Base-by-base conservation (phyloP, 2,888 invertebrate genomes). In the Yponomeuta cagnagella region DNA sequence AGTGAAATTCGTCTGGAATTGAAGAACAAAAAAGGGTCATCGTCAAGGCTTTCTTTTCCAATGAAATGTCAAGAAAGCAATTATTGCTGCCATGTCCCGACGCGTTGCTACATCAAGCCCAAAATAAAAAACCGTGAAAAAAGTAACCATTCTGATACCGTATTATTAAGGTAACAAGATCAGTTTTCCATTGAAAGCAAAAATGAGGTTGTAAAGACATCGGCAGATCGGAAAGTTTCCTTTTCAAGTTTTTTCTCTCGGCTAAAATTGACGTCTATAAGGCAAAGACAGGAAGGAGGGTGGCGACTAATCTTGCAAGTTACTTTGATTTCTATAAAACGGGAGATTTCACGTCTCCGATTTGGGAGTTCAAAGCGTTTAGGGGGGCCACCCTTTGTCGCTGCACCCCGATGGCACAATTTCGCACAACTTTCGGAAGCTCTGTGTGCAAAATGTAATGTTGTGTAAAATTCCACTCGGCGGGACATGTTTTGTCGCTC, bases 241-340 rank as follows among this genome's bases (percentile, higher is more conserved):
- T 58, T 58, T 58, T 15, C 12, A 58, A 3, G 12, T 58, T 58
- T 58, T 58, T 58, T 58, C 15, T 15, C 12, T 15, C 15, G 52
- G 15, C 52, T 43, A 67, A 67, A 67, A 33, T 67, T n/a, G 67
- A 33, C 33, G 33, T 65, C 65, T 12, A 33, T 65, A 65, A 65
- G 65, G 33, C 65, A 33, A 12, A 64, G 65, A 65, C 31, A 64
- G 65, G 65, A 65, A 65, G 65, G 30, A 65, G 33, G 65, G 33
- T 30, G 31, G 65, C 65, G 9, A 30, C 10, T 65, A 65, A 65
- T 65, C 65, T 65, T 33, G 23, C 23, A 64, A 64, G 30, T 65
- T 65, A 33, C 65, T 65, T 65, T 65, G 65, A 65, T 65, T 65
- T 65, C 65, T 65, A 65, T 65, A 65, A 65, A 65, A 65, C 33